Conservation (phyloP, 2,113 vertebrate species). For the Nymphicus hollandicus region DNA sequence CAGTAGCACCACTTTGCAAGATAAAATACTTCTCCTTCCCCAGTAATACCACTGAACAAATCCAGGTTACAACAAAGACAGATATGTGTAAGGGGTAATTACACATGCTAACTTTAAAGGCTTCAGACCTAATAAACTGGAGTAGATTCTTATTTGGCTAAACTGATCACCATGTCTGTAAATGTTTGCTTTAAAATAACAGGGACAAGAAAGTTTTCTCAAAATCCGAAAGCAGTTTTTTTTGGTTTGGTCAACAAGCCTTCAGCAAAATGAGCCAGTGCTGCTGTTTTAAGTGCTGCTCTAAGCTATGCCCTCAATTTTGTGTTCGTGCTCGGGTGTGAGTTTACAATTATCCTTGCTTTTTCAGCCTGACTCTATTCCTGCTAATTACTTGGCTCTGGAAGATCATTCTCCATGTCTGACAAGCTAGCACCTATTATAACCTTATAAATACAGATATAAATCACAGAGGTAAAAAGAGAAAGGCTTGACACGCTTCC, state of each 20-base stretch:
- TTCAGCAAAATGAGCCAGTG: neutral
- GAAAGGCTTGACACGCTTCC: neutral
- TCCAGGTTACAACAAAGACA: neutral
- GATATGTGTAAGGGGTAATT: neutral
- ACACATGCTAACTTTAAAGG: neutral
- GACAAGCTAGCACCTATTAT: neutral
- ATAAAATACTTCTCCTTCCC: neutral
- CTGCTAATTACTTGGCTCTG: neutral
- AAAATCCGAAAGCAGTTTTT: neutral
- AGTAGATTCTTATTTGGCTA: neutral
- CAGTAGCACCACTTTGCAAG: neutral
- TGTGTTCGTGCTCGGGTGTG: neutral
- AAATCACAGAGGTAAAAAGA: neutral
- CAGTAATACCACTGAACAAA: neutral
- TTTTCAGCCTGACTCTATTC: neutral
- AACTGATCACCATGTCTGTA: neutral
- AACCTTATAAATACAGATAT: conserved; percentile 3
- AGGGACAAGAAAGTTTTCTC: neutral
- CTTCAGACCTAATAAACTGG: neutral
- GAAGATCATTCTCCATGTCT: neutral
- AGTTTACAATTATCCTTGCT: neutral
- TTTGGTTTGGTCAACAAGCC: neutral
- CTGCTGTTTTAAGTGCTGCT: neutral
- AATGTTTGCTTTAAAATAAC: neutral
- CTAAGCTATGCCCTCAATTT: neutral